A percentile compares a stretch with the other conserved stretches of the same genome.
These are phyloP conservation scores for Mustela nigripes DNA, from an alignment of 2,113 vertebrate genomes.

Conservation along the genomic window DNA sequence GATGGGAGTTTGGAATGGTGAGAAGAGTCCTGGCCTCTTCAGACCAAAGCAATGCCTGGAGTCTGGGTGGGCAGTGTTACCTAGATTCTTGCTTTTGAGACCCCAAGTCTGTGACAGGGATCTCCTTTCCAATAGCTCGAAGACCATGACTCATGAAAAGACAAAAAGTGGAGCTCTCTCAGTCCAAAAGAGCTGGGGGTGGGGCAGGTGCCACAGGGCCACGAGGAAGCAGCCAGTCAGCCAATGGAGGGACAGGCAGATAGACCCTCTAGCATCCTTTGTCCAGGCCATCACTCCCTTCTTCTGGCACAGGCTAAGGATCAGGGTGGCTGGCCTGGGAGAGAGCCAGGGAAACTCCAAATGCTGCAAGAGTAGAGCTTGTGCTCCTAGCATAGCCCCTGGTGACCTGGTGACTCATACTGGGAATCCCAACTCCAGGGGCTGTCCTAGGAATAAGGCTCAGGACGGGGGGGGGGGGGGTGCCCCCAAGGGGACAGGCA, in stretches of 20 bases:
- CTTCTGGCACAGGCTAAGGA: background rate
- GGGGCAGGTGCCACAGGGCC: background rate
- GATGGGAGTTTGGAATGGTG: background rate
- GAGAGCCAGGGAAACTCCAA: conserved; percentile 76
- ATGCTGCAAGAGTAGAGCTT: conserved; percentile 59
- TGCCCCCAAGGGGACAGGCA: background rate
- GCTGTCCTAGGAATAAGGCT: conserved; percentile 45
- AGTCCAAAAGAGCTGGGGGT: background rate
- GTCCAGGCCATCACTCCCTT: background rate
- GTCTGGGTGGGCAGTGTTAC: background rate
- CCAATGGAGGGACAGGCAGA: background rate
- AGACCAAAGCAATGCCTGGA: background rate
- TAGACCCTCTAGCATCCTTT: background rate
- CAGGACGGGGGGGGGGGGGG: background rate
- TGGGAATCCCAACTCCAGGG: conserved; percentile 73
- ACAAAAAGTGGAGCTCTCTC: background rate
- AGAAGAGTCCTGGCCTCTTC: background rate
- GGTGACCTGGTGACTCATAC: conserved; percentile 74
- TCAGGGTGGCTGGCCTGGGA: conserved; percentile 20
- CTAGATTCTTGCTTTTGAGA: background rate
- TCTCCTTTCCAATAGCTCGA: background rate
- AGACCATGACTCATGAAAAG: background rate
- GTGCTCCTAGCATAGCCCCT: conserved; percentile 36
- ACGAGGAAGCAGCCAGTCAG: background rate
- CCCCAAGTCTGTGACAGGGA: background rate